Evolutionary conservation across 1,140 invertebrate species (phyloP), one percentile per base, ranked within the genome.

Genomic region (Drosophila subpulchrella): DNA sequence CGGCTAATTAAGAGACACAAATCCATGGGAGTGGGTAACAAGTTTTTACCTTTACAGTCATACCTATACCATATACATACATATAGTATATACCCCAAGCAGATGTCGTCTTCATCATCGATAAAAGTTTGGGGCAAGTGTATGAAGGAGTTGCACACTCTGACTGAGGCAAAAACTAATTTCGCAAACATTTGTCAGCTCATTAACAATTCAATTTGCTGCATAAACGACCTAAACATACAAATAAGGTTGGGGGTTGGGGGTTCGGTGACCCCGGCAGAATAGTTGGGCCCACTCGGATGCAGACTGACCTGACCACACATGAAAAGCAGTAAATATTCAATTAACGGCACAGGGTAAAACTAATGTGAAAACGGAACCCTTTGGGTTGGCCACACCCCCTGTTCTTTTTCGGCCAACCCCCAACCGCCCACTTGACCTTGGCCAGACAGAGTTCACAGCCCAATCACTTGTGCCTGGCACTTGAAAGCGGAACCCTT

Each of bases 181-280:
- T 86, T 75, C 42, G 75, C 66, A 79, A 88, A 77, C 83, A 88
- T 74, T 88, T 88, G 68, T 68, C 84, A 83, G 83, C 84, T 88
- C 80, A 88, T 88, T 89, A 88, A 88, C 84, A 88, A 88, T 88
- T 88, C 80, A 88, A 88, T 88, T 88, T 88, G 84, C 78, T 88
- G 76, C 84, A 84, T 89, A 83, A 88, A 77, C 79, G 80, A 83
- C 84, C 84, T 88, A 88, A 88, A 71, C 84, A 88, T 63, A 88
- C 84, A 83, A 65, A 66, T 60, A 63, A 30, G 42, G 46, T 34
- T 27, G 39, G 36, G 55, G 30, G 44, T 34, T 34, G 20, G 2
- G 7, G 0, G 10, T 38, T 27, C 34, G 56, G 47, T 39, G 34
- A 53, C 34, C 4, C n/a, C 6, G 24, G 11, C 47, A 34, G 41